Percentiles rank a stretch among this genome's conserved stretches.
phyloP scores from a whole-genome alignment of 2,888 invertebrate species.

The Xanthia icteritia region DNA sequence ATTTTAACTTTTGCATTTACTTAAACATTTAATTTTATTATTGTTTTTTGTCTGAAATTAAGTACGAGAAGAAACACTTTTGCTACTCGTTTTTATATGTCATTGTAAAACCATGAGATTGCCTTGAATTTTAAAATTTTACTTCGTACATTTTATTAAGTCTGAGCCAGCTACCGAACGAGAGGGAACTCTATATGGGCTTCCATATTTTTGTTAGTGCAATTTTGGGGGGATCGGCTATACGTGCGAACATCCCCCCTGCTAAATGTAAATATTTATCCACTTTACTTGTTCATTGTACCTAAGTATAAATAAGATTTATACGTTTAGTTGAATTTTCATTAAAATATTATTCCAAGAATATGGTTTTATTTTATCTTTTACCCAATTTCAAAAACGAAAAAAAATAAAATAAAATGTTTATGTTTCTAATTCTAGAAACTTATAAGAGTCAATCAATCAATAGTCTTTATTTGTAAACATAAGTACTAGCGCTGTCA shows the following conservation, averaged over 20 bases:
- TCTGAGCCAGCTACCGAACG: constrained; percentile 71
- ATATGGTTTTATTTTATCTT: constrained; percentile 67
- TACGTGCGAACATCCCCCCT: constrained; percentile 71
- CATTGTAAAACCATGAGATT: constrained; percentile 21
- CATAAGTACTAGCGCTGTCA: no score
- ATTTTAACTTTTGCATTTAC: not conserved
- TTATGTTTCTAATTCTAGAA: not conserved
- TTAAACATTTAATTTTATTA: not conserved
- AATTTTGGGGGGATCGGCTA: constrained; percentile 81
- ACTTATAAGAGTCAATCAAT: not conserved
- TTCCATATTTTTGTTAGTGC: constrained; percentile 88
- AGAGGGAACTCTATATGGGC: constrained; percentile 69
- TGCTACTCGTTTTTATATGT: not conserved
- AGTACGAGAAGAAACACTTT: not conserved
- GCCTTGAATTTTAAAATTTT: constrained; percentile 34
- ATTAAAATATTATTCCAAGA: constrained; percentile 85
- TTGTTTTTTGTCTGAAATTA: not conserved
- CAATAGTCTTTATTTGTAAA: no score
- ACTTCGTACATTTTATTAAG: constrained; percentile 25
- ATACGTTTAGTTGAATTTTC: constrained; percentile 91
- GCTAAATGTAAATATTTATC: constrained; percentile 87
- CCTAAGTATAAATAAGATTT: constrained; percentile 90
- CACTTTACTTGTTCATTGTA: constrained; percentile 87
- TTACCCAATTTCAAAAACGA: no score
- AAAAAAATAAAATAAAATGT: no score